These are phyloP conservation scores for Emydocephalus ijimae DNA, from an alignment of 2,113 vertebrate species.

Conservation along the genomic window DNA sequence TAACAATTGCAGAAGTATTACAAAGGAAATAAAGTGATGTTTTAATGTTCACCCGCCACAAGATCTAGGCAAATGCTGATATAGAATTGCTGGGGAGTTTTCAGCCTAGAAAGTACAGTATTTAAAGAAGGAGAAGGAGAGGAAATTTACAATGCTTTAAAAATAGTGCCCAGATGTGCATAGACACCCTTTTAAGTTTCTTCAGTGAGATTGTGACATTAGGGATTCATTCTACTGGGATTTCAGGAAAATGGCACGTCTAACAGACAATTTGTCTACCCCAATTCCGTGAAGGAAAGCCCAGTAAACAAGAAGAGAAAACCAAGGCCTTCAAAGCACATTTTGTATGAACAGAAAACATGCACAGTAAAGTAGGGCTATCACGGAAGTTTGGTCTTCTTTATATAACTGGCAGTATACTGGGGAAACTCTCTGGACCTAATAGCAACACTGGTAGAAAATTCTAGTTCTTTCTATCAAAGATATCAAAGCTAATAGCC, in stretches of 20 bases:
- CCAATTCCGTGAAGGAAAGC: background rate
- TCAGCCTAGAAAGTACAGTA: background rate
- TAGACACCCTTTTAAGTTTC: background rate
- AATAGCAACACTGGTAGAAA: background rate
- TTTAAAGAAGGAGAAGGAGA: too few relatives aligned
- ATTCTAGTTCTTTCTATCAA: background rate
- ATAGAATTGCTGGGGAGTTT: background rate
- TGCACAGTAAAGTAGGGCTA: background rate
- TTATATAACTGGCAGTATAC: background rate
- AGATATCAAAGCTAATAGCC: background rate
- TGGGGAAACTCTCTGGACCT: background rate
- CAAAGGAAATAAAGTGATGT: background rate
- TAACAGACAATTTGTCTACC: background rate
- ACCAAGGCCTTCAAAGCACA: background rate
- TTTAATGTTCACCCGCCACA: background rate
- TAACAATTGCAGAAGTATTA: background rate
- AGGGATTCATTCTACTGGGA: background rate
- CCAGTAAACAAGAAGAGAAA: background rate
- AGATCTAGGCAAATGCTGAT: background rate
- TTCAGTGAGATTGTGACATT: background rate
- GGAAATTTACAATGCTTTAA: background rate
- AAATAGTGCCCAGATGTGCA: background rate
- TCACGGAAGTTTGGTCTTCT: background rate
- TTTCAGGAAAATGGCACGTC: background rate
- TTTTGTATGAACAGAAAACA: background rate